A percentile compares a stretch with the other conserved stretches of the same genome.
These are phyloP conservation scores for Phaonia tiefii DNA, from an alignment of 2,888 invertebrate species.

Conservation along the genomic window DNA sequence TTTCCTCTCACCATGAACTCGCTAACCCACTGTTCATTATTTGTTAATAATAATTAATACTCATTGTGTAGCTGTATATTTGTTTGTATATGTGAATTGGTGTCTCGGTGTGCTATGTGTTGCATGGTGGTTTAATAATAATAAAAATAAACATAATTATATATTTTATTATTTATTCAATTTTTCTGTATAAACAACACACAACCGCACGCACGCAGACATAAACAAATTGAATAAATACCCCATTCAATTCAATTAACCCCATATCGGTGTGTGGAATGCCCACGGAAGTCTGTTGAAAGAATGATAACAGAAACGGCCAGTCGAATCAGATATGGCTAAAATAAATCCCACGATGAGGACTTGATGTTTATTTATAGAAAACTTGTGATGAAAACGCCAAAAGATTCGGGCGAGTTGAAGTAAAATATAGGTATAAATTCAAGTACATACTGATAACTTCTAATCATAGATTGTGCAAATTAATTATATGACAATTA, in stretches of 20 bases:
- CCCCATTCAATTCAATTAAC: constrained; percentile 33
- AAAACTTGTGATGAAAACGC: no score
- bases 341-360: no score
- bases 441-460: no score
- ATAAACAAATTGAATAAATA: background rate
- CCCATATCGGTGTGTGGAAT: constrained; percentile 3
- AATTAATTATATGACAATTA: no score
- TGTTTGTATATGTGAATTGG: background rate
- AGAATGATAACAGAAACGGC: no score
- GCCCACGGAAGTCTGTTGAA: no score
- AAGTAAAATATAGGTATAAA: no score
- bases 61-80: background rate
- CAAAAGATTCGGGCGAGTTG: no score
- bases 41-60: constrained; percentile 43
- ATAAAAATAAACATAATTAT: constrained; percentile 46
- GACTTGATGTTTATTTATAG: no score
- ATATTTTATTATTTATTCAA: constrained; percentile 37
- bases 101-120: background rate
- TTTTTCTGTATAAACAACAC: constrained; percentile 10
- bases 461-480: no score
- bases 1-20: background rate
- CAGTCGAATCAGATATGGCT: no score
- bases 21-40: background rate
- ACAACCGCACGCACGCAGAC: background rate
- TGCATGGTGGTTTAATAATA: constrained; percentile 25